phyloP scores from a whole-genome alignment of 2,113 vertebrate genomes.

The Rhagologus leucostigma region DNA sequence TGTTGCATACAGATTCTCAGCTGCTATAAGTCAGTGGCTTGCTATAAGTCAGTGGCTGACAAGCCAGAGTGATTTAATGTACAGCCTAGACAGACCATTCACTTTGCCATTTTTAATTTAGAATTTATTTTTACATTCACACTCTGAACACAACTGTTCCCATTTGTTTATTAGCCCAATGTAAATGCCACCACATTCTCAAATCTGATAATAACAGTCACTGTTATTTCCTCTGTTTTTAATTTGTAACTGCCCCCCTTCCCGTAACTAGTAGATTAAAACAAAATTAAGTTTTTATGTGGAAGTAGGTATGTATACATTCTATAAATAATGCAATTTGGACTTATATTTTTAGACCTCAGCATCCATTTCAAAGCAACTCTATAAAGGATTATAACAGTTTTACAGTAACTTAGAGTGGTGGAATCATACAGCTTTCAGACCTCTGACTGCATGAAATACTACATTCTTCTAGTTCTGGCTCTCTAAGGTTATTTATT shows the following conservation, averaged over 20 bases:
- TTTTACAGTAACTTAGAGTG: not conserved
- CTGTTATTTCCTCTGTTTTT: not conserved
- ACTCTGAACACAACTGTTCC: not conserved
- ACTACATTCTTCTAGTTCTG: not conserved
- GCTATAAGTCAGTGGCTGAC: not conserved
- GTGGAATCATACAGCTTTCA: not conserved
- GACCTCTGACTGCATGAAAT: not conserved
- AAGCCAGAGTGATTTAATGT: not conserved
- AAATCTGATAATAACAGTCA: rapidly evolving
- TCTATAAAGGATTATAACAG: not conserved
- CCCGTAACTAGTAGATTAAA: not conserved
- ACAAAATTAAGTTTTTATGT: not conserved
- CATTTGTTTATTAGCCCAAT: not conserved
- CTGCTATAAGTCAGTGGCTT: not conserved
- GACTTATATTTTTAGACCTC: not conserved
- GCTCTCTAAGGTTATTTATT: not conserved
- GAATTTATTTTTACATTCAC: not conserved
- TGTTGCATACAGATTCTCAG: not conserved
- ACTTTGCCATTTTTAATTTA: not conserved
- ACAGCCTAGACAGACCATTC: not conserved
- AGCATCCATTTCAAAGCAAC: not conserved
- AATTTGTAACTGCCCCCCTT: not conserved
- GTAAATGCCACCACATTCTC: not conserved
- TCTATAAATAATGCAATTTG: not conserved
- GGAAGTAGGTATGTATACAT: not conserved